Conservation (phyloP, 1,140 invertebrate species). For the Drosophila nannoptera region DNA sequence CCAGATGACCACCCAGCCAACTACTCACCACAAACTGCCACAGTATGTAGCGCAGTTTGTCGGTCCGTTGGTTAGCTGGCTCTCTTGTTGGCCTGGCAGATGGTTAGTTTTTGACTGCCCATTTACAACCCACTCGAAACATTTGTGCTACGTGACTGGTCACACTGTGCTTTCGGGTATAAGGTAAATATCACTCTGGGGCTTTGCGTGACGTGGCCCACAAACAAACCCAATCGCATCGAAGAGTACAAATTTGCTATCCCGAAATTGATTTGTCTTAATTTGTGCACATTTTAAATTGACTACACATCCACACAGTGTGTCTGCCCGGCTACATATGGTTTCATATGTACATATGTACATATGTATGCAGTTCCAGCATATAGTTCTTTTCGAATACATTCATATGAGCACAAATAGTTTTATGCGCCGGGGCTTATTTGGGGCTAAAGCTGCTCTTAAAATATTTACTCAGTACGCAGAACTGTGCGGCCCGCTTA, state of each 20-base stretch:
- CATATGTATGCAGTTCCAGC: background rate
- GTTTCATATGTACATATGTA: slow-evolving; percentile 5
- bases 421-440: slow-evolving; percentile 47
- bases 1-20: background rate
- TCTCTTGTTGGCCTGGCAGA: slow-evolving; percentile 29
- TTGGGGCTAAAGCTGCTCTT: slow-evolving; percentile 63
- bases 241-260: slow-evolving; percentile 57
- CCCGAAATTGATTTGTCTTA: slow-evolving; percentile 70
- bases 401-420: slow-evolving; percentile 14
- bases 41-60: slow-evolving; percentile 34
- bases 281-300: slow-evolving; percentile 72
- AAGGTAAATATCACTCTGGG: slow-evolving; percentile 32
- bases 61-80: slow-evolving; percentile 24
- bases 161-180: slow-evolving; percentile 39
- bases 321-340: background rate
- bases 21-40: slow-evolving; percentile 32
- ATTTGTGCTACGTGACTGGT: slow-evolving; percentile 75
- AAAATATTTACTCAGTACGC: slow-evolving; percentile 69
- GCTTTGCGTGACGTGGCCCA: slow-evolving; percentile 32
- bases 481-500: slow-evolving; percentile 53
- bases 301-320: slow-evolving; percentile 31
- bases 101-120: slow-evolving; percentile 70
- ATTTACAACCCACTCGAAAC: slow-evolving; percentile 68
- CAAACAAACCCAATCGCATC: slow-evolving; percentile 48
- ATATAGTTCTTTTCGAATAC: slow-evolving; percentile 1